Evolutionary conservation across 2,797 vertebrate genomes (phyloP), one percentile per base, ranked within the genome.

Genomic region (Glyptemys insculpta): DNA sequence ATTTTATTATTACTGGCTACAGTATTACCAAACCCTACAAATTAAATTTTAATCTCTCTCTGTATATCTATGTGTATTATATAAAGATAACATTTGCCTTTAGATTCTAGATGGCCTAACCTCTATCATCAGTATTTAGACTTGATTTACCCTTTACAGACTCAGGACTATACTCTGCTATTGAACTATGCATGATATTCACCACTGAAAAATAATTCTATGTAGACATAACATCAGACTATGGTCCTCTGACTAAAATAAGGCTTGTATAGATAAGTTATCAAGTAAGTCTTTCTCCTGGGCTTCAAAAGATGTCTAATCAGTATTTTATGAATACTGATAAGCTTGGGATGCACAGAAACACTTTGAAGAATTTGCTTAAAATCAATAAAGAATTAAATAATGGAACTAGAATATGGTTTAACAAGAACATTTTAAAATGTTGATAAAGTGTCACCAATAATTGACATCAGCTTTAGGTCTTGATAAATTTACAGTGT

Each of bases 371-470:
- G 86, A 93, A 84, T 68, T 23, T 96, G 90, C 97, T 88, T 95
- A 88, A 90, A 97, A 97, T 95, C 90, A 96, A 95, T 93, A 53
- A 83, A 92, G 81, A 97, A 97, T 27, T 29, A 91, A 80, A 96
- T 95, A 97, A 88, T 31, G 94, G 47, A 91, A 79, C 41, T 92
- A 94, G 82, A 98, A 93, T 86, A 94, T 89, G 34, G 31, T 50
- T 95, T 97, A 97, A 94, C 76, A 96, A 95, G 82, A 95, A 96
- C 92, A 96, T 92, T 93, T 89, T 94, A 79, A 91, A 93, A 49
- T 88, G 97, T 97, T 94, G 97, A 97, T 97, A 90, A 98, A 97
- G 82, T 97, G 97, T 95, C 96, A 98, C 79, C 93, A 88, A 2
- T 57, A 97, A 96, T 97, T 88, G 97, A 59, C 76, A 83, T 98